A percentile compares a stretch with the other conserved stretches of the same genome.
Evolutionary conservation across 1,140 invertebrate species (phyloP).

Genomic region (Cotesia glomerata): DNA sequence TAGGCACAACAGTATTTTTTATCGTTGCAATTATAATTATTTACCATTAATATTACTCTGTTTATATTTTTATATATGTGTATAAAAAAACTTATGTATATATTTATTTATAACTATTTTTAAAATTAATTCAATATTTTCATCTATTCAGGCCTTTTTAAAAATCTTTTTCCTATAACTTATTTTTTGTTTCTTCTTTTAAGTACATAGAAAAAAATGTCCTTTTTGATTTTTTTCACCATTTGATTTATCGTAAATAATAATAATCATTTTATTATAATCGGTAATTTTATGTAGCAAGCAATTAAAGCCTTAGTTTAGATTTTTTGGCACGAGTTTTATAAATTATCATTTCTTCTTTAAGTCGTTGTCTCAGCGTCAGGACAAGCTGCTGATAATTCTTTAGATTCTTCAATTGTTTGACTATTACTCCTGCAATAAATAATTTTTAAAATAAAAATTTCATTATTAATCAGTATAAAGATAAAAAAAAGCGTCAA

Average conservation of each 20-base stretch:
- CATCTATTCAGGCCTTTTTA: not conserved
- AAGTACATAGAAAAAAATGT: constrained; percentile 9
- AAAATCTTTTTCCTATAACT: not conserved
- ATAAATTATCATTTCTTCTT: not conserved
- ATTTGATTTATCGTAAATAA: not conserved
- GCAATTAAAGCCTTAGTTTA: not conserved
- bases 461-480: not conserved
- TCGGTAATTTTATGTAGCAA: not conserved
- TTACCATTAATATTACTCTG: too few species aligned
- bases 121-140: not conserved
- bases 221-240: not conserved
- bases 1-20: too few species aligned
- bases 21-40: too few species aligned
- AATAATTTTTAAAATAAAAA: constrained; percentile 20
- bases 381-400: constrained; percentile 32
- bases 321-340: constrained; percentile 12
- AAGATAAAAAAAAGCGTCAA: not conserved
- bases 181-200: constrained; percentile 11
- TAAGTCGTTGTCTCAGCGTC: constrained; percentile 30
- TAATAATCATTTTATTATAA: not conserved
- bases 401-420: constrained; percentile 32
- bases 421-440: constrained; percentile 37
- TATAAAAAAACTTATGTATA: not conserved
- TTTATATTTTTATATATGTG: not conserved
- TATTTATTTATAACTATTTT: not conserved